Evolutionary conservation across 2,888 invertebrate genomes (phyloP), one percentile per base, ranked within the genome.

Genomic region (Heliconius hortense): DNA sequence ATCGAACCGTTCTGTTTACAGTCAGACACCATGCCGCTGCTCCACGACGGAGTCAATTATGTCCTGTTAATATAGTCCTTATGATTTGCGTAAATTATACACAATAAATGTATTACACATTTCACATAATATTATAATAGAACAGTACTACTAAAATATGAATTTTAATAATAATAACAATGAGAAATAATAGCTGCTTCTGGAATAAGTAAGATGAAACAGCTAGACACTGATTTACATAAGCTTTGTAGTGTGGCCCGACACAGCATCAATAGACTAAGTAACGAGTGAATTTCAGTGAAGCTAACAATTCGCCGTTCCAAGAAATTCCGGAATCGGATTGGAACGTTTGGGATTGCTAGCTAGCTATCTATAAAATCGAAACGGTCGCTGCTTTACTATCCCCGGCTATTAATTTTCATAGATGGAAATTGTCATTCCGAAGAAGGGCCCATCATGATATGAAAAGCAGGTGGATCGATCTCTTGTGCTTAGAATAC

Each of bases 401-500:
- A n/a, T 83, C 86, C 56, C 56, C 56, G 85, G 84, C 91, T 91
- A 92, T 92, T 92, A 92, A 92, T 92, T 92, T 90, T 91, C 90
- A 90, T 91, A 89, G 90, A 88, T 88, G 89, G 86, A 89, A 90
- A 91, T 92, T 91, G 90, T 90, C 89, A 91, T 92, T 91, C 90
- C 85, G 85, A 81, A 83, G 83, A 88, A 88, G 90, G 89, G 87
- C 78, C 79, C 87, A 39, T 74, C 74, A 43, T 75, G 74, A 75
- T 91, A 92, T 91, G 92, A 92, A 92, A 92, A 92, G 91, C 92
- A 92, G 92, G 92, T 92, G 90, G 91, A 92, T 91, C 90, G 91
- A 86, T 87, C 87, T 85, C 83, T 80, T 90, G 89, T 88, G 91
- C 81, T 86, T 86, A 80, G 92, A 91, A 93, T 93, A 92, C 89